These are phyloP conservation scores for Beaufortia kweichowensis DNA, from an alignment of 2,113 vertebrate genomes.

Conservation along the genomic window DNA sequence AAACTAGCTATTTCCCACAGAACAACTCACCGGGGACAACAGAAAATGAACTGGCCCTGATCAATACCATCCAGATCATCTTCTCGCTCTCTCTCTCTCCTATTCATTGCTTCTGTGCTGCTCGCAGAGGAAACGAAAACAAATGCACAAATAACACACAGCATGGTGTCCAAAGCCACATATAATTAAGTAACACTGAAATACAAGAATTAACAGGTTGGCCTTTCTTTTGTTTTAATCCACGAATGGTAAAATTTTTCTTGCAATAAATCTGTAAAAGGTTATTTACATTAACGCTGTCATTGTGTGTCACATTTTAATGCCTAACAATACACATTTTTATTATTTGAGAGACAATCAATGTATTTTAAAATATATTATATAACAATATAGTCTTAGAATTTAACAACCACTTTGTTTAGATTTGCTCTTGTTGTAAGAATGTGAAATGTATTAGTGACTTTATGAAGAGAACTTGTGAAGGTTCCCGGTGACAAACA, in stretches of 20 bases:
- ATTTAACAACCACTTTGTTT: too few relatives aligned
- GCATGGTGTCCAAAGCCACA: background rate
- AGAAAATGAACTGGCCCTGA: slow-evolving; percentile 74
- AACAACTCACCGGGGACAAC: slow-evolving; percentile 70
- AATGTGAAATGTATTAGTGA: too few relatives aligned
- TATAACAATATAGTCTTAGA: too few relatives aligned
- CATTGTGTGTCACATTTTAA: too few relatives aligned
- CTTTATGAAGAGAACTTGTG: too few relatives aligned
- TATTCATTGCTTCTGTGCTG: slow-evolving; percentile 23
- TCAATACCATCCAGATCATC: slow-evolving; percentile 71
- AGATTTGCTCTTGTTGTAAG: too few relatives aligned
- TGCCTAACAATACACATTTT: too few relatives aligned
- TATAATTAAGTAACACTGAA: background rate
- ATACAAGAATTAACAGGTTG: background rate
- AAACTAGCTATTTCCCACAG: slow-evolving; percentile 75
- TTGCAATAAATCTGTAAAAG: too few relatives aligned
- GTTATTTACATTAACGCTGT: background rate
- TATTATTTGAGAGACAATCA: background rate
- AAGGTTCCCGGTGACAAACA: background rate
- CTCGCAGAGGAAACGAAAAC: slow-evolving; percentile 1
- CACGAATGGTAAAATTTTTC: too few relatives aligned
- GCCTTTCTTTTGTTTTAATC: too few relatives aligned
- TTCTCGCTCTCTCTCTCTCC: slow-evolving; percentile 29
- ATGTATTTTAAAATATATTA: background rate
- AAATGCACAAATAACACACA: background rate